A percentile compares a stretch with the other conserved stretches of the same genome.
Conservation (phyloP, 53 echinoderm and acorn worm species). For the Crossaster papposus region DNA sequence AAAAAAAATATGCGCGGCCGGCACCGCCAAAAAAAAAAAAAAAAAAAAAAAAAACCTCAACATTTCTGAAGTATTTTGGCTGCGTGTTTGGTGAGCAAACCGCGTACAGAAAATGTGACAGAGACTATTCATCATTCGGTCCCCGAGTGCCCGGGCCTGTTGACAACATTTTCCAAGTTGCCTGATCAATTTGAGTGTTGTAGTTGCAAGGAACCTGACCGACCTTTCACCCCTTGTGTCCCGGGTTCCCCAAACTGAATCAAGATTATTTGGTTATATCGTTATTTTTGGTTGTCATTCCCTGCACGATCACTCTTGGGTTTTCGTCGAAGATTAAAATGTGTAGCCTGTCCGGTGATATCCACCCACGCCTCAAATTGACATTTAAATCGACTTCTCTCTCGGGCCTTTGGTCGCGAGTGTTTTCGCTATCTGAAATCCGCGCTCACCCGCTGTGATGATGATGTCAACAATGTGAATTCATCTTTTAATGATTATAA, state of each 20-base stretch:
- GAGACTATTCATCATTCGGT: conserved; percentile 3
- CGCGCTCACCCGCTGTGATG: not conserved
- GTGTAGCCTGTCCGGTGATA: not conserved
- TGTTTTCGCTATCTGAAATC: not conserved
- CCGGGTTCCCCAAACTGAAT: not conserved
- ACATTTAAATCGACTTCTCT: not conserved
- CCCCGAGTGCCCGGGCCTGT: not conserved
- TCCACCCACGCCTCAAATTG: not conserved
- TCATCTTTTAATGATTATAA: not conserved
- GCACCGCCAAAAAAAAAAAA: not conserved
- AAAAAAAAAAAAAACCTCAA: not conserved
- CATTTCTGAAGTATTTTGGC: not conserved
- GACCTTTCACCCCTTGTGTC: not conserved
- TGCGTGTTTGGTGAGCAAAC: not conserved
- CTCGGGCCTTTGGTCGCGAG: not conserved
- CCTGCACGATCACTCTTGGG: not conserved
- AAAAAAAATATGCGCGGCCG: not conserved
- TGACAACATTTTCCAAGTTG: not conserved
- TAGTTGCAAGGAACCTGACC: not conserved
- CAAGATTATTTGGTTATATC: not conserved
- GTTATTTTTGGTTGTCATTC: not conserved
- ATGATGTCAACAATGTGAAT: not conserved
- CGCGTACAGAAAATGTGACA: conserved; percentile 5
- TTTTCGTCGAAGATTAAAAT: no score
- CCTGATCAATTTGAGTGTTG: not conserved